Percentiles rank a stretch among this genome's conserved stretches.
These are phyloP conservation scores for Bovichtus variegatus DNA, from an alignment of 2,797 vertebrate species.

Conservation along the genomic window DNA sequence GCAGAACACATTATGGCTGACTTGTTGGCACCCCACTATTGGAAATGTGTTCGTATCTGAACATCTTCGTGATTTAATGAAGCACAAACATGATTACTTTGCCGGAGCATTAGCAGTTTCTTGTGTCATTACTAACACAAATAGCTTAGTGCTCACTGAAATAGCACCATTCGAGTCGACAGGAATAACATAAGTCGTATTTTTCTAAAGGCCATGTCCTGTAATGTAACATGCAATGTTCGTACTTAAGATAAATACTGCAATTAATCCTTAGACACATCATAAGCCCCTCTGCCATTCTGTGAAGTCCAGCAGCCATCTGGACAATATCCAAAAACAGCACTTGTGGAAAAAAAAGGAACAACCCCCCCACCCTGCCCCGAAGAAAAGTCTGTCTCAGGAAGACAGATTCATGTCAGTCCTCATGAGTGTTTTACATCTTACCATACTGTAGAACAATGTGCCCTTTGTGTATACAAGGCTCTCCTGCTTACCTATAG, in stretches of 20 bases:
- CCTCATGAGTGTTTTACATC: constrained; percentile 67
- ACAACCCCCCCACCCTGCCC: background rate
- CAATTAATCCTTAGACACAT: constrained; percentile 78
- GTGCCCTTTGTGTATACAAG: constrained; percentile 57
- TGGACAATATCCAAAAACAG: constrained; percentile 74
- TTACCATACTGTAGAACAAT: constrained; percentile 54
- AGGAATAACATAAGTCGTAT: constrained; percentile 55
- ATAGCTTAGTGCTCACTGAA: constrained; percentile 32
- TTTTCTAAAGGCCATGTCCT: constrained; percentile 44
- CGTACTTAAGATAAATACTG: constrained; percentile 46
- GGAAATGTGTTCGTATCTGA: constrained; percentile 18
- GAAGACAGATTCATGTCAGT: constrained; percentile 76
- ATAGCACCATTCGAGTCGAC: constrained; percentile 29
- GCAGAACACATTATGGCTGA: constrained; percentile 53
- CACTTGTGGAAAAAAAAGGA: constrained; percentile 28
- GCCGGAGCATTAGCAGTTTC: constrained; percentile 3
- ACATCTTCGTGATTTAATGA: constrained; percentile 22
- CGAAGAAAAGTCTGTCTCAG: constrained; percentile 60
- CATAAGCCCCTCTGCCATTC: constrained; percentile 57
- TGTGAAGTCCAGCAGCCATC: constrained; percentile 51
- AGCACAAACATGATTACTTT: constrained; percentile 11
- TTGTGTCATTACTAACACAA: constrained; percentile 36
- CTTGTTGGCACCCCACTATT: constrained; percentile 8
- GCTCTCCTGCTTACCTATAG: constrained; percentile 42
- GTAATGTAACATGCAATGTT: constrained; percentile 54